Evolutionary conservation across 1,140 invertebrate species (phyloP).

Genomic region (Plodia interpunctella): DNA sequence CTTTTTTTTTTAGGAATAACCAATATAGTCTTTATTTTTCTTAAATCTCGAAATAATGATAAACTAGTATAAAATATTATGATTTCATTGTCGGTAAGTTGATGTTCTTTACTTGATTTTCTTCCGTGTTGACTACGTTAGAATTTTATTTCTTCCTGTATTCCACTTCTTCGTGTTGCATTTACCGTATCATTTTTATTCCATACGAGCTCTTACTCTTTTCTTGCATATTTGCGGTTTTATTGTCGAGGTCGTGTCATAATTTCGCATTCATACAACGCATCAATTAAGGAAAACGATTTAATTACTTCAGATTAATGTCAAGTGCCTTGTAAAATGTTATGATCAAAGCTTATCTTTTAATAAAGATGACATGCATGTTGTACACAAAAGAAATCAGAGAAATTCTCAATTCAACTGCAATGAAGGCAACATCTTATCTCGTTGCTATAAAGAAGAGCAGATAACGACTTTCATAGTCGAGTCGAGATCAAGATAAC

Average conservation of each 20-base stretch:
- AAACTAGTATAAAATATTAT: too few relatives aligned
- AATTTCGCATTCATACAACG: conserved; percentile 22
- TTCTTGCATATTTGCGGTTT: conserved; percentile 11
- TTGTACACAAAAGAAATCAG: background rate
- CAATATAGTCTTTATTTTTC: too few relatives aligned
- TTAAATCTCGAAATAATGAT: too few relatives aligned
- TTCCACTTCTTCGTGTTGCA: background rate
- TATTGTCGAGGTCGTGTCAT: conserved; percentile 8
- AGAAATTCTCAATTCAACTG: background rate
- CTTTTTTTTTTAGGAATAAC: too few relatives aligned
- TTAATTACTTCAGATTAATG: background rate
- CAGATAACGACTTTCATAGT: conserved; percentile 44
- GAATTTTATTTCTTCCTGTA: background rate
- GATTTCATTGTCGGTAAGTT: too few relatives aligned
- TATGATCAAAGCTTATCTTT: background rate
- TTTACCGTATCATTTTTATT: background rate
- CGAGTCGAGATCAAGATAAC: conserved; percentile 53
- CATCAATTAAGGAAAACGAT: conserved; percentile 24
- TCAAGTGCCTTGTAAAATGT: background rate
- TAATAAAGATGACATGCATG: background rate
- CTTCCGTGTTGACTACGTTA: background rate
- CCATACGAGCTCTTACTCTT: background rate
- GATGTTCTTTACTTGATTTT: background rate
- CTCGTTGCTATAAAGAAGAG: conserved; percentile 28
- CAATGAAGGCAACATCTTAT: conserved; percentile 21